These are phyloP conservation scores for Montipora capricornis DNA, from an alignment of 64 coral and sea anemone genomes.

Conservation along the genomic window DNA sequence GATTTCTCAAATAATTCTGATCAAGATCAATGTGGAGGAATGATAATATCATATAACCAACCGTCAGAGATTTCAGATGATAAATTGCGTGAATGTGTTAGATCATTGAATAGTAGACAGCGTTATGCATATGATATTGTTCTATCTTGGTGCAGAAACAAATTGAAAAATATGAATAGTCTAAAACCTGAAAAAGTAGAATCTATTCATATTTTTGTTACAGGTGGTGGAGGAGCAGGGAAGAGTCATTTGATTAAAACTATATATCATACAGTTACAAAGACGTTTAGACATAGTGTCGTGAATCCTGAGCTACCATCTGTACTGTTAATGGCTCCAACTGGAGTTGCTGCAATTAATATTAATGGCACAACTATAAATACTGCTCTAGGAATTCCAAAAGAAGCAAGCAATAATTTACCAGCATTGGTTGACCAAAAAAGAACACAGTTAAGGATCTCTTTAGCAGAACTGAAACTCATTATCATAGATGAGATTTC, in stretches of 20 bases:
- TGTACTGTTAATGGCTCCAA: slow-evolving; percentile 39
- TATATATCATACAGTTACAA: slow-evolving; percentile 45
- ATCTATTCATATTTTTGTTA: slow-evolving; percentile 1
- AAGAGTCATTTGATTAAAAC: slow-evolving; percentile 18
- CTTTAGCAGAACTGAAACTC: not conserved
- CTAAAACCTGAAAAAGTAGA: slow-evolving; percentile 3
- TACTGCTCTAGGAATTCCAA: slow-evolving; percentile 40
- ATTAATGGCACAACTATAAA: slow-evolving; percentile 24
- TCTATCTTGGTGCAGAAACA: slow-evolving; percentile 30
- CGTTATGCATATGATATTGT: not conserved
- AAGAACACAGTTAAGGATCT: slow-evolving; percentile 22
- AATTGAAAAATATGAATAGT: not conserved
- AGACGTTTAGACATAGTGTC: slow-evolving; percentile 29
- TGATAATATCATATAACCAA: slow-evolving; percentile 17
- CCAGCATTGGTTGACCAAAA: slow-evolving; percentile 39
- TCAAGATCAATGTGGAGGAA: not conserved
- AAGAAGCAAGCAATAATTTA: slow-evolving; percentile 32
- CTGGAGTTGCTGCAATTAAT: slow-evolving; percentile 24
- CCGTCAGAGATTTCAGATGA: slow-evolving; percentile 23
- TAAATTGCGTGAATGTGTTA: not conserved
- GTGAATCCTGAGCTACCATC: slow-evolving; percentile 18
- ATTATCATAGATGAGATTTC: slow-evolving; percentile 58
- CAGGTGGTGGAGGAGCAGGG: not conserved
- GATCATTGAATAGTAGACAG: slow-evolving; percentile 21
- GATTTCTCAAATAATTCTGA: not conserved